These are phyloP conservation scores for Acleris emargana DNA, from an alignment of 2,888 invertebrate genomes.

Conservation along the genomic window DNA sequence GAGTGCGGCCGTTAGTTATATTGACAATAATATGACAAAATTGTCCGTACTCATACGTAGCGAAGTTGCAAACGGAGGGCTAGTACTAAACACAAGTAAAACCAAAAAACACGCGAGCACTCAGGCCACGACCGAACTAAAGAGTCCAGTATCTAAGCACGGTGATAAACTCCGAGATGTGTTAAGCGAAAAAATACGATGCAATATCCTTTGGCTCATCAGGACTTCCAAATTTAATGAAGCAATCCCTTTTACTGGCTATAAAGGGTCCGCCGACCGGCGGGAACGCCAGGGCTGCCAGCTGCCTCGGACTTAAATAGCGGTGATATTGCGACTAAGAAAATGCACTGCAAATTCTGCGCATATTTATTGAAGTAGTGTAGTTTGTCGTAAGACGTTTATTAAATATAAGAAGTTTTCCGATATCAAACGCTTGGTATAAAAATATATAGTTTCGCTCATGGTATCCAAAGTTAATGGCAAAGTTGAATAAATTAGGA, in stretches of 20 bases:
- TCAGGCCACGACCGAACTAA: not conserved
- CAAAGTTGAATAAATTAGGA: not conserved
- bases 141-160: conserved; percentile 10
- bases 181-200: conserved; percentile 42
- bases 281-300: conserved; percentile 29
- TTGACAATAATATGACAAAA: too few species aligned
- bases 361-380: too few species aligned
- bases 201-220: conserved; percentile 49
- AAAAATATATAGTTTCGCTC: too few species aligned
- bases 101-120: conserved; percentile 1
- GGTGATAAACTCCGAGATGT: conserved; percentile 26
- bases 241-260: conserved; percentile 64
- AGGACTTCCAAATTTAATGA: conserved; percentile 57
- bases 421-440: too few species aligned
- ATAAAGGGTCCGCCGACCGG: conserved; percentile 54
- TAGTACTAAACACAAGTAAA: not conserved
- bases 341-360: too few species aligned
- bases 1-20: too few species aligned
- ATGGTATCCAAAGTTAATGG: not conserved
- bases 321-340: too few species aligned
- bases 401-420: too few species aligned
- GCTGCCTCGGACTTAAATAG: too few species aligned
- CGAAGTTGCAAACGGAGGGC: too few species aligned
- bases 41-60: too few species aligned
- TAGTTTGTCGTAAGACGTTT: too few species aligned